Evolutionary conservation across 2,797 vertebrate genomes (phyloP).

Genomic region (Trachops cirrhosus): DNA sequence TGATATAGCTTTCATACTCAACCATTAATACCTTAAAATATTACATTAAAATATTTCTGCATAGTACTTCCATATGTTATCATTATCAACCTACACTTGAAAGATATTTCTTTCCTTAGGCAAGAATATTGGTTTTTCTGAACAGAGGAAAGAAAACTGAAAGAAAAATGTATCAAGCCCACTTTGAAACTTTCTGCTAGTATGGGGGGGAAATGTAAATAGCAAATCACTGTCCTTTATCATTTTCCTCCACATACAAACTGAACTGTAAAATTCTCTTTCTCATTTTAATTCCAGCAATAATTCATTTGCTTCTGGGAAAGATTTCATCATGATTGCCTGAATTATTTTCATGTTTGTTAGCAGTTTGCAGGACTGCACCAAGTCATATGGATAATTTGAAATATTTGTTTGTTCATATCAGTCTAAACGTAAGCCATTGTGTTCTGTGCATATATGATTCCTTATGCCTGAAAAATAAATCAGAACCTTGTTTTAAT

Average conservation of each 20-base stretch:
- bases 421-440: neutral
- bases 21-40: neutral
- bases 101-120: neutral
- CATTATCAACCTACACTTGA: neutral
- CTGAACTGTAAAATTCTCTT: neutral
- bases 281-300: slow-evolving; percentile 27
- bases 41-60: neutral
- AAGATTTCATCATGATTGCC: neutral
- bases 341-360: slow-evolving; percentile 3
- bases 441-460: slow-evolving; percentile 24
- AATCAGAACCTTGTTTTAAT: slow-evolving; percentile 47
- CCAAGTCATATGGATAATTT: slow-evolving; percentile 23
- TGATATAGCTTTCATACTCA: neutral
- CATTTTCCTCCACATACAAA: slow-evolving; percentile 1
- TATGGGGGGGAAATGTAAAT: neutral
- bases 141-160: slow-evolving; percentile 30
- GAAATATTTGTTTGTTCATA: slow-evolving; percentile 47
- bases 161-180: neutral
- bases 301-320: slow-evolving; percentile 16
- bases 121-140: slow-evolving; percentile 35
- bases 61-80: neutral
- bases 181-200: slow-evolving; percentile 6
- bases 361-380: neutral
- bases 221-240: neutral
- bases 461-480: slow-evolving; percentile 48